These are phyloP conservation scores for Bombus picipes DNA, from an alignment of 1,140 invertebrate genomes.

Conservation along the genomic window DNA sequence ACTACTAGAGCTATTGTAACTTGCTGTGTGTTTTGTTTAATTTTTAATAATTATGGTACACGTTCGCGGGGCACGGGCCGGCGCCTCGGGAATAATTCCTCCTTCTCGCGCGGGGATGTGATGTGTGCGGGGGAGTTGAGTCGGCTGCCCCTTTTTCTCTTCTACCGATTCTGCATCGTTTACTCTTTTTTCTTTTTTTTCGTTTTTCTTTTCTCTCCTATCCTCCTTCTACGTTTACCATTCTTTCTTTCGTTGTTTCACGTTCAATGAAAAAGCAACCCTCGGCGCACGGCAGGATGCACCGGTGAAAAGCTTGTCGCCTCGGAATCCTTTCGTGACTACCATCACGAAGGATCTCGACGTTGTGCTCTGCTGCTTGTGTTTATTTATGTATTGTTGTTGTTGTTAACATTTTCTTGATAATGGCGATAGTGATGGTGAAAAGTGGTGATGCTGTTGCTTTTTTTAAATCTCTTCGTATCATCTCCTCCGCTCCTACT, in stretches of 20 bases:
- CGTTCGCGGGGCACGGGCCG: constrained; percentile 76
- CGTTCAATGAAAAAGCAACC: constrained; percentile 71
- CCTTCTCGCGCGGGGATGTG: constrained; percentile 58
- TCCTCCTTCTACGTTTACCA: neutral
- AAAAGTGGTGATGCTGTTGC: constrained; percentile 60
- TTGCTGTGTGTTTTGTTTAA: constrained; percentile 78
- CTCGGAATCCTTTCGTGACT: constrained; percentile 77
- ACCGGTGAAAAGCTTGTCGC: constrained; percentile 75
- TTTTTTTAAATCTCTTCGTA: constrained; percentile 46
- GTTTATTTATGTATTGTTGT: constrained; percentile 71
- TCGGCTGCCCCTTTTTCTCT: constrained; percentile 30
- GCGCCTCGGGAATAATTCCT: constrained; percentile 69
- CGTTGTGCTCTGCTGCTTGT: constrained; percentile 61
- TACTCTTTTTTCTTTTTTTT: neutral
- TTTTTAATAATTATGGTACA: constrained; percentile 79
- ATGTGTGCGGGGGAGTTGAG: constrained; percentile 33
- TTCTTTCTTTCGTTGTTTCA: neutral
- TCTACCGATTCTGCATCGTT: constrained; percentile 25
- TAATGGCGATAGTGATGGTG: constrained; percentile 66
- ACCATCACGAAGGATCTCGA: constrained; percentile 76
- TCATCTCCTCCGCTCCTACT: constrained; percentile 59
- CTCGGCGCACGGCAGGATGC: constrained; percentile 76
- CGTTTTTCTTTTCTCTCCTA: neutral
- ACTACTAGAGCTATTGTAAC: constrained; percentile 82
- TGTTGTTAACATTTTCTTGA: constrained; percentile 63